phyloP scores from a whole-genome alignment of 2,797 vertebrate genomes.

The Gephyroberyx darwinii region DNA sequence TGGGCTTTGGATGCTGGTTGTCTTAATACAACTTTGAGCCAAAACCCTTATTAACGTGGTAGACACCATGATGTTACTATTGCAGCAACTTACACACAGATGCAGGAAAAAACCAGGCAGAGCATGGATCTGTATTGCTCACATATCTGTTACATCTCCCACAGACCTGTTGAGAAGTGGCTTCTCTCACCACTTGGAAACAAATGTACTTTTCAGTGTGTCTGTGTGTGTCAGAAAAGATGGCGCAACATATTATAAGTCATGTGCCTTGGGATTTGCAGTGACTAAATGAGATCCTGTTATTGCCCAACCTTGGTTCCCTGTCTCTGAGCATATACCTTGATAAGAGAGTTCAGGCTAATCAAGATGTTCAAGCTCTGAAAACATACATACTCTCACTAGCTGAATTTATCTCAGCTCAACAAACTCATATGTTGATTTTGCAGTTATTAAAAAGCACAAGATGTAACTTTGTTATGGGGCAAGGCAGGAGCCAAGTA shows the following conservation, averaged over 20 bases:
- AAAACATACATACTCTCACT: background rate
- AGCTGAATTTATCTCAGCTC: background rate
- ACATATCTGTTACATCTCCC: slow-evolving; percentile 9
- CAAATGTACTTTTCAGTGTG: background rate
- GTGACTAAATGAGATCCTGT: background rate
- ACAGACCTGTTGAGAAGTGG: slow-evolving; percentile 13
- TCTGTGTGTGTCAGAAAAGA: background rate
- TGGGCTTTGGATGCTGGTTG: background rate
- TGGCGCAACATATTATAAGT: background rate
- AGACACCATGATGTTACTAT: background rate
- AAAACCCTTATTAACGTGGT: too few relatives aligned
- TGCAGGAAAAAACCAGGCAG: too few relatives aligned
- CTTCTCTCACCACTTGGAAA: slow-evolving; percentile 4
- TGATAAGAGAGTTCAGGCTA: background rate
- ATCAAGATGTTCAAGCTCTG: background rate
- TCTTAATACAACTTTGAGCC: background rate
- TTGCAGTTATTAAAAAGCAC: background rate
- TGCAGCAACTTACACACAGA: background rate
- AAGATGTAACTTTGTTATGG: slow-evolving; percentile 10
- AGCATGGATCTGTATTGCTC: slow-evolving; percentile 6
- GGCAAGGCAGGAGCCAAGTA: background rate
- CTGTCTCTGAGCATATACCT: background rate
- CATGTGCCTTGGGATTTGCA: background rate
- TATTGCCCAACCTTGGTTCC: background rate
- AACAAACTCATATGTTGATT: background rate